Evolutionary conservation across 2,113 vertebrate genomes (phyloP), one percentile per base, ranked within the genome.

Genomic region (Anser brachyrhynchus): DNA sequence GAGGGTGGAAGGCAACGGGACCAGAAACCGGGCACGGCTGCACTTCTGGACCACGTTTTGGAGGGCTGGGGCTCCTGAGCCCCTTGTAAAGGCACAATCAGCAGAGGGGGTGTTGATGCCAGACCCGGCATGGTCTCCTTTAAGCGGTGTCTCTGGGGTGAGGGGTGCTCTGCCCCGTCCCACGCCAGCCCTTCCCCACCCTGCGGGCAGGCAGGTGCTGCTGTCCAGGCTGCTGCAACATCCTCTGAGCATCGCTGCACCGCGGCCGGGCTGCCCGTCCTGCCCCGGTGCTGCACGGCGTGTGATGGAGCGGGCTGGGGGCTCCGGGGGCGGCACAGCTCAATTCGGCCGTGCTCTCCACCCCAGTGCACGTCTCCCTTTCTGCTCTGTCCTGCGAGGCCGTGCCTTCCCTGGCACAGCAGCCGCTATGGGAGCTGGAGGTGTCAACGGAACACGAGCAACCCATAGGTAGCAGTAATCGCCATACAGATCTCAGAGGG

Each of bases 401-500:
- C 6, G 23, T 23, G 23, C 51, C 7, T 52, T 13, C 51, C 51
- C 51, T 26, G 51, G 49, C 21, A 12, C 49, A 51, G 49, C 49
- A 51, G 22, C 49, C 13, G 11, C 12, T 22, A 51, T 5, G 6
- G 49, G 21, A 51, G 49, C 49, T 7, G 49, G 23, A 52, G 1
- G 66, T 15, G 13, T 64, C 46, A 72, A 29, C 4, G 14, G 49
- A 64, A 43, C 21, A 31, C 31, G 14, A 57, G 57, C 25, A 35
- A 41, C 72, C 18, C 31, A 31, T 41, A 84, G 64, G 72, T 28
- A 43, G 31, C 28, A 10, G 21, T 51, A 21, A 57, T 57, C 29
- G 9, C 13, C 13, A 0, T 3, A 15, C 1, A 2, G 35, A 33
- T 43, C 66, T 51, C 31, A 17, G 41, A 25, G 25, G 72, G 19